Conservation (phyloP, 2,888 invertebrate genomes). For the Allygus modestus region DNA sequence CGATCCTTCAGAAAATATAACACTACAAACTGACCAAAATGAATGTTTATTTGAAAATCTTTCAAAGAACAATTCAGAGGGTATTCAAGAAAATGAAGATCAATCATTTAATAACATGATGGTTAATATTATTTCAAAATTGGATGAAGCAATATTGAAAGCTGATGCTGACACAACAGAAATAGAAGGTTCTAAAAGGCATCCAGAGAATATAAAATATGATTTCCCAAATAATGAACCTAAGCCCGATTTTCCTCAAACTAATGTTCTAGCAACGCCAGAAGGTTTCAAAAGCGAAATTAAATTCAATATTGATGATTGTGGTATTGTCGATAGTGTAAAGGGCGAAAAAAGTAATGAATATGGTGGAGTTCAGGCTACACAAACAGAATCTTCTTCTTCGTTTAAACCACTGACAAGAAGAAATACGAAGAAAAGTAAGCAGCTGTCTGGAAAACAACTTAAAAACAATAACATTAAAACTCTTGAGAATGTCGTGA, state of each 20-base stretch:
- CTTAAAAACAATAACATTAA: neutral
- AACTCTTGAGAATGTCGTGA: neutral
- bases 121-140: constrained; percentile 45
- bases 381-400: constrained; percentile 22
- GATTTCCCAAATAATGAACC: neutral
- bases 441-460: constrained; percentile 14
- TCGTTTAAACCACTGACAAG: neutral
- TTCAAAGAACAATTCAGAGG: neutral
- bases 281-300: constrained; percentile 54
- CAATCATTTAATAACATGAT: constrained; percentile 46
- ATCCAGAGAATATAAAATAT: neutral
- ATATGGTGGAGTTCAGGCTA: neutral
- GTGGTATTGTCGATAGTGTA: neutral
- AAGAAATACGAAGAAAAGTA: constrained; percentile 25
- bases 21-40: neutral
- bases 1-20: neutral
- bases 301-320: constrained; percentile 4
- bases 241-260: constrained; percentile 1
- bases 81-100: constrained; percentile 35
- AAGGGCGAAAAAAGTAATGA: neutral
- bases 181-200: neutral
- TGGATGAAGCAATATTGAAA: constrained; percentile 45
- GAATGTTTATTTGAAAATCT: constrained; percentile 59
- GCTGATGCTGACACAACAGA: constrained; percentile 39
- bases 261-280: neutral